Evolutionary conservation across 1,140 invertebrate species (phyloP), one percentile per base, ranked within the genome.

Genomic region (Drosophila biarmipes): DNA sequence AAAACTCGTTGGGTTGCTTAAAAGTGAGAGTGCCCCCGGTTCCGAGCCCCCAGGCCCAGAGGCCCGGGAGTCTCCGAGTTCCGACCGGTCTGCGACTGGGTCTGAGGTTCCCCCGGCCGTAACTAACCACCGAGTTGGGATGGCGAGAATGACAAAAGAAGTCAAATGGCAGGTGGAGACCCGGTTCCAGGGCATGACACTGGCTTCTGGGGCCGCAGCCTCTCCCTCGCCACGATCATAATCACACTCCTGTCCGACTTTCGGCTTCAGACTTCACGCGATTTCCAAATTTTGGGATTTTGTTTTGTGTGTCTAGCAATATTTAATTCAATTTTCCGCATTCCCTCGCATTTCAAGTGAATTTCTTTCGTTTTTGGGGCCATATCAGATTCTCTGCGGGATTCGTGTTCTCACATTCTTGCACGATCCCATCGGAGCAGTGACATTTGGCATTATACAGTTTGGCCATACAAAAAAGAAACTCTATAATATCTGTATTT

Each of bases 211-310:
- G 68, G 40, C 34, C 38, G 52, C 29, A 31, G 38, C 31, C 38
- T 21, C 40, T 37, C 21, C 43, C 17, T 35, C 55, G 17, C 21
- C 4, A 54, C 21, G 6, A 46, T 40, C 37, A 34, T 34, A 15
- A 53, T 31, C 24, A 24, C 64, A n/a, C 46, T 29, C 27, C 27
- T 24, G 27, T 15, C 12, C 45, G 24, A 24, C 29, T 54, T 34
- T 66, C 7, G 35, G 5, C 57, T 42, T 6, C n/a, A 3, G 37
- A 55, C 75, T 72, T 86, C 78, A 77, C 82, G 82, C 74, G 82
- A 87, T 87, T 87, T 87, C 82, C 89, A 89, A 78, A 57, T 68
- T 68, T 73, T 48, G 49, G 68, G 58, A 46, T 51, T 43, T 43
- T 43, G 58, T 52, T 51, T 54, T 51, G 34, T 63, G 19, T 43